Base-by-base conservation (phyloP, 2,797 vertebrate species). In the Hylomyscus alleni region DNA sequence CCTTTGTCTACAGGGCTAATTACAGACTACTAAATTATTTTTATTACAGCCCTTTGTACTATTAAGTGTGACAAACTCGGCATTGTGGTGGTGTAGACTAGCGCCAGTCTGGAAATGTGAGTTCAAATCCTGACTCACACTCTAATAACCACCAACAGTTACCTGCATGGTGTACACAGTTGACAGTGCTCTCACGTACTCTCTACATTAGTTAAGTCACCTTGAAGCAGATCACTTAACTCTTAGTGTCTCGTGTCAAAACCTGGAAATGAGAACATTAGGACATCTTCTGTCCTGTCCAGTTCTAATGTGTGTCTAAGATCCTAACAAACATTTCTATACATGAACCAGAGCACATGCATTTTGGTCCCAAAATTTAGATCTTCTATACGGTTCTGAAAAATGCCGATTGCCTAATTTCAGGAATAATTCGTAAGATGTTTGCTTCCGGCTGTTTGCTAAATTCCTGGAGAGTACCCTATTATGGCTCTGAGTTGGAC, bases 41-140 rank as follows among this genome's bases (percentile, higher is more conserved):
- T 96, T 97, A 95, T 94, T 92, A 95, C 96, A 97, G 90, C 54
- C 54, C 80, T 95, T 77, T 97, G 93, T 62, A 94, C 89, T 87
- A 97, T 90, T 86, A 96, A 96, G 87, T n/a, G 87, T 47, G 95
- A 96, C 62, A 76, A 40, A 96, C 89, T 93, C 90, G 56, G 60
- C 83, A 96, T 58, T 29, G 1, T 60, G 47, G 80, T 60, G 15
- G 14, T 67, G 52, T 19, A 86, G 72, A 87, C 24, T 17, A 81
- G 73, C 40, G 89, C 80, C 69, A 54, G 37, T 92, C 60, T 94
- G 95, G 87, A 81, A 95, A 95, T 81, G 60, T 93, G 81, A 60
- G 80, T 90, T 95, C 87, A 73, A 89, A 87, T 84, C 78, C 89
- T 96, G 89, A 97, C 78, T 97, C 88, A 94, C 83, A 88, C 90